These are phyloP conservation scores for Latrodectus hesperus DNA, from an alignment of 2,888 invertebrate species.

Conservation along the genomic window DNA sequence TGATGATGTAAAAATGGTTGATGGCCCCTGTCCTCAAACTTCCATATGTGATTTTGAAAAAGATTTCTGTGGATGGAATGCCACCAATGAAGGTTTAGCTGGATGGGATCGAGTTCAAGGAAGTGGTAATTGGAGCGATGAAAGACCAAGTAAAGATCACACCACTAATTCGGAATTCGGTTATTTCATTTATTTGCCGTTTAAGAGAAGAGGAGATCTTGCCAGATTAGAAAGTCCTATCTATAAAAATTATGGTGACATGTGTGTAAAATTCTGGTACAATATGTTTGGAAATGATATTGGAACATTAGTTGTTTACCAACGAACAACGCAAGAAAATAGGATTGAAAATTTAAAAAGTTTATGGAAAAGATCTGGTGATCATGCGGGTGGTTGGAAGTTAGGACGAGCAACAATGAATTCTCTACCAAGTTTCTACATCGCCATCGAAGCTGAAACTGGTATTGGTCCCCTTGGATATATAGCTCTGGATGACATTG, in stretches of 20 bases:
- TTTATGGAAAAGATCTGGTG: conserved; percentile 55
- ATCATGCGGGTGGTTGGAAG: conserved; percentile 59
- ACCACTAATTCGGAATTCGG: conserved; percentile 59
- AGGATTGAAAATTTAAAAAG: conserved; percentile 57
- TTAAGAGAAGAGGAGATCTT: conserved; percentile 31
- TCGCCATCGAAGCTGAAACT: conserved; percentile 62
- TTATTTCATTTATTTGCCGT: conserved; percentile 61
- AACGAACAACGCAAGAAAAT: conserved; percentile 64
- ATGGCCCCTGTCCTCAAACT: conserved; percentile 56
- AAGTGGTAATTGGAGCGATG: conserved; percentile 50
- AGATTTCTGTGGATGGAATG: conserved; percentile 70
- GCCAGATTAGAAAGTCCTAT: conserved; percentile 52
- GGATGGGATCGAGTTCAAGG: conserved; percentile 59
- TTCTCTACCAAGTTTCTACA: conserved; percentile 50
- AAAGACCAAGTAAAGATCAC: conserved; percentile 65
- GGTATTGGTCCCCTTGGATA: conserved; percentile 57
- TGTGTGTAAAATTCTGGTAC: conserved; percentile 67
- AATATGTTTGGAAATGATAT: conserved; percentile 70
- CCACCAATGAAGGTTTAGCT: conserved; percentile 27
- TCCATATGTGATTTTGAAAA: conserved; percentile 68
- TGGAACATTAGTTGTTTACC: conserved; percentile 73
- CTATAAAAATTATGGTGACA: conserved; percentile 64
- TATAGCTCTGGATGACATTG: conserved; percentile 68
- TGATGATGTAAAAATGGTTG: conserved; percentile 67
- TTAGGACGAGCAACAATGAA: conserved; percentile 51